Conservation (phyloP, 2,888 invertebrate genomes). For the Thelaira solivaga region DNA sequence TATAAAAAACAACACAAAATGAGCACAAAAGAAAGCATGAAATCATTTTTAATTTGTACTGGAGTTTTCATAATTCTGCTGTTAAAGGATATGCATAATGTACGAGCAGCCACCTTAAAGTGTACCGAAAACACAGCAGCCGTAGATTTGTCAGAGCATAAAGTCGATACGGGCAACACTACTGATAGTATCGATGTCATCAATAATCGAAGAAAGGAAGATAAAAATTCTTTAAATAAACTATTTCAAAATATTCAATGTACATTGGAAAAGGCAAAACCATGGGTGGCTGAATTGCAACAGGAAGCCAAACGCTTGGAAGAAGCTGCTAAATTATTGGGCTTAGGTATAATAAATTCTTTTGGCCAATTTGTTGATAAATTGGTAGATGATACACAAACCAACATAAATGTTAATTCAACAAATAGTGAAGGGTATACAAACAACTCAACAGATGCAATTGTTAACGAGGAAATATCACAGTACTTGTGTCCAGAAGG, state of each 20-base stretch:
- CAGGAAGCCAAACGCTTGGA: constrained; percentile 73
- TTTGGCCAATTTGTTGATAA: constrained; percentile 68
- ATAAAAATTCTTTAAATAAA: constrained; percentile 68
- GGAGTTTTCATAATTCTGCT: constrained; percentile 15
- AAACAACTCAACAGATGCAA: constrained; percentile 21
- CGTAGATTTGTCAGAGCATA: not conserved
- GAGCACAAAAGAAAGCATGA: constrained; percentile 2
- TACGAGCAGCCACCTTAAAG: constrained; percentile 31
- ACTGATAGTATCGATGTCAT: not conserved
- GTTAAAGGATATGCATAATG: not conserved
- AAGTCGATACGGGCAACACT: not conserved
- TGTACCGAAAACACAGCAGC: constrained; percentile 4
- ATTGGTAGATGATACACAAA: constrained; percentile 48
- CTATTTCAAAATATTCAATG: constrained; percentile 71
- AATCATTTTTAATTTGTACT: constrained; percentile 1
- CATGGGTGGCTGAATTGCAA: constrained; percentile 72
- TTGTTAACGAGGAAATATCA: constrained; percentile 25
- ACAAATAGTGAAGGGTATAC: not conserved
- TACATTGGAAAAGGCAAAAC: constrained; percentile 72
- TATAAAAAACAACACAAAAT: not conserved
- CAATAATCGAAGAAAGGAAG: constrained; percentile 17
- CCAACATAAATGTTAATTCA: not conserved
- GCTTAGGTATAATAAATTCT: constrained; percentile 68
- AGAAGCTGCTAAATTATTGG: constrained; percentile 70
- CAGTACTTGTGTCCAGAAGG: constrained; percentile 63